phyloP scores from a whole-genome alignment of 1,140 invertebrate genomes.

The Drosophila quadrilineata region DNA sequence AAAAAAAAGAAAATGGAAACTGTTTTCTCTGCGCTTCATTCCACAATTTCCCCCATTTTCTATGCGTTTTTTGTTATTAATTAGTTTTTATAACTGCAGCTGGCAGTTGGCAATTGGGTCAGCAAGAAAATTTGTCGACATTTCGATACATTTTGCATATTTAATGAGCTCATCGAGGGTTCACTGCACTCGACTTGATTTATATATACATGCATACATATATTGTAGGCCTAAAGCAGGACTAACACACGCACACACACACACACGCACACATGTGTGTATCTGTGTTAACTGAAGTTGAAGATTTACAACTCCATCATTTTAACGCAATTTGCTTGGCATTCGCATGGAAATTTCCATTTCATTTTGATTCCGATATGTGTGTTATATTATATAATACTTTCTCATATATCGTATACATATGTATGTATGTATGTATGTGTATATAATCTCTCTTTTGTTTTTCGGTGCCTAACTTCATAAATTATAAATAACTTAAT shows the following conservation, averaged over 20 bases:
- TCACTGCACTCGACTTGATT: slow-evolving; percentile 30
- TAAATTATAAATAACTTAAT: slow-evolving; percentile 76
- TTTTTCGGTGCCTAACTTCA: slow-evolving; percentile 26
- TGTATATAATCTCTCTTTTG: neutral
- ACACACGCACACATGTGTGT: neutral
- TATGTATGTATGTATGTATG: neutral
- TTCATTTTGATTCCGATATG: slow-evolving; percentile 36
- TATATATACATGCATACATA: neutral
- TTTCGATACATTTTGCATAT: slow-evolving; percentile 41
- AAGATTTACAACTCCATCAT: slow-evolving; percentile 45
- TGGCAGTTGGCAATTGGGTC: slow-evolving; percentile 39
- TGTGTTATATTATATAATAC: slow-evolving; percentile 14
- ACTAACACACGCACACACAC: too few relatives aligned
- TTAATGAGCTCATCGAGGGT: slow-evolving; percentile 38
- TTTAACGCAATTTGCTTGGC: slow-evolving; percentile 59
- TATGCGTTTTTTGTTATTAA: slow-evolving; percentile 32
- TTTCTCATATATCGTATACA: too few relatives aligned
- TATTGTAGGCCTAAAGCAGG: too few relatives aligned
- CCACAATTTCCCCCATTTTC: neutral
- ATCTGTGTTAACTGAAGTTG: slow-evolving; percentile 7
- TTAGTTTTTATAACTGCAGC: slow-evolving; percentile 37
- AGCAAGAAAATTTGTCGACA: slow-evolving; percentile 35
- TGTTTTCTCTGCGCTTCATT: neutral
- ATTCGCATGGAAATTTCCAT: slow-evolving; percentile 53
- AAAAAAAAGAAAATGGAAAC: too few relatives aligned